Percentiles rank a stretch among this genome's conserved stretches.
Conservation (phyloP, 2,797 vertebrate species). For the Denticeps clupeoides region DNA sequence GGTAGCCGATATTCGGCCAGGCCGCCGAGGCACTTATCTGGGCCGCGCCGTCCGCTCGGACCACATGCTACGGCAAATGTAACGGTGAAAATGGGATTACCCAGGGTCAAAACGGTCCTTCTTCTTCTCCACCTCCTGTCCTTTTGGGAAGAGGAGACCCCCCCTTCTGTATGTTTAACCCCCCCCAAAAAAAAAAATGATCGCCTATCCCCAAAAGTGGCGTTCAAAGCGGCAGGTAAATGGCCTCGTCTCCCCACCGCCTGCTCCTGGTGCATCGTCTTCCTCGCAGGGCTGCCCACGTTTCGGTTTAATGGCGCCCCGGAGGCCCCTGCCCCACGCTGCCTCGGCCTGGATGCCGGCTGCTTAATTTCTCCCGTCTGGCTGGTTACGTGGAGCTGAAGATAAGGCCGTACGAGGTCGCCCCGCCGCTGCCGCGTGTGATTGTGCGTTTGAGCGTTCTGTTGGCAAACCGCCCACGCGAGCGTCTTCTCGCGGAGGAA, state of each 20-base stretch:
- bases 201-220: too few relatives aligned
- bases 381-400: conserved; percentile 22
- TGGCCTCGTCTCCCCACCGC: conserved; percentile 20
- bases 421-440: conserved; percentile 10
- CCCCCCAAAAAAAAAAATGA: too few relatives aligned
- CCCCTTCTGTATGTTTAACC: conserved; percentile 32
- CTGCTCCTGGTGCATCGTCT: too few relatives aligned
- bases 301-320: conserved; percentile 44
- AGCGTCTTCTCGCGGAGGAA: conserved; percentile 22
- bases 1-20: conserved; percentile 27
- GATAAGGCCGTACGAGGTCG: conserved; percentile 8
- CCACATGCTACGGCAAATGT: conserved; percentile 8
- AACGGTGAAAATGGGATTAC: conserved; percentile 24
- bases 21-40: conserved; percentile 17
- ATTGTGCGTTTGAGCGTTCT: not conserved
- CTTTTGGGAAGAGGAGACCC: conserved; percentile 33
- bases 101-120: conserved; percentile 3
- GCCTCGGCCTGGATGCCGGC: too few relatives aligned
- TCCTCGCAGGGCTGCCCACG: too few relatives aligned
- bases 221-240: conserved; percentile 28
- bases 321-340: too few relatives aligned
- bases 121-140: conserved; percentile 13
- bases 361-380: too few relatives aligned
- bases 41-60: too few relatives aligned
- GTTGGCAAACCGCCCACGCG: not conserved